These are phyloP conservation scores for Callipepla squamata DNA, from an alignment of 2,113 vertebrate genomes.

Conservation along the genomic window DNA sequence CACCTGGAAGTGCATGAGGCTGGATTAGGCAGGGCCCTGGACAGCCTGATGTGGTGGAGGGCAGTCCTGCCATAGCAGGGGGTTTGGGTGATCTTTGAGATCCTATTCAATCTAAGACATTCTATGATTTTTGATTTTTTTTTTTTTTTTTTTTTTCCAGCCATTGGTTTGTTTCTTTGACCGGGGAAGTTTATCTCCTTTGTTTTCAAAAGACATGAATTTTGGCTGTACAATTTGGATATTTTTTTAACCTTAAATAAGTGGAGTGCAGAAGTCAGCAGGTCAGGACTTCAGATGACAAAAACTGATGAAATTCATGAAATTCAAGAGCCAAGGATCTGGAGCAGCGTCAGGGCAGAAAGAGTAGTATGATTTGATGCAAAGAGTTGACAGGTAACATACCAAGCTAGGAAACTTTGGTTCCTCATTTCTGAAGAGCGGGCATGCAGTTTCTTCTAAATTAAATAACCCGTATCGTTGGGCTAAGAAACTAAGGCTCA, in stretches of 20 bases:
- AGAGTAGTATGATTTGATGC: neutral
- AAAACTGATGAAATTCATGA: neutral
- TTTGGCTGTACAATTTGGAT: neutral
- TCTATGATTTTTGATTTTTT: neutral
- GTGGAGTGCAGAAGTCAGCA: neutral
- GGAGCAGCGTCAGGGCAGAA: neutral
- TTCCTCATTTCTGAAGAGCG: neutral
- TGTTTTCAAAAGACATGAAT: neutral
- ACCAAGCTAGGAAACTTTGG: neutral
- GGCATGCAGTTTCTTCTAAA: neutral
- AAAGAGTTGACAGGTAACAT: neutral
- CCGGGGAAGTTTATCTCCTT: neutral
- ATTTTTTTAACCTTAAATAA: constrained; percentile 5
- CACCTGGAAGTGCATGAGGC: neutral
- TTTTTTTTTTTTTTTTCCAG: neutral
- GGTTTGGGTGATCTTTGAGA: no score
- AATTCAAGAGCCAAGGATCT: neutral
- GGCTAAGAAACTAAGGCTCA: neutral
- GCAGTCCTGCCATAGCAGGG: neutral
- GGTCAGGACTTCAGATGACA: constrained; percentile 1
- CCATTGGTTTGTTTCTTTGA: neutral
- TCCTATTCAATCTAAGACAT: neutral
- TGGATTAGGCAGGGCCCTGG: neutral
- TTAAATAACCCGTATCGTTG: neutral
- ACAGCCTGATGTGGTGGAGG: neutral